Evolutionary conservation across 37 sponge, comb jelly and placozoan species (phyloP).

Genomic region (Haliclona indistincta): DNA sequence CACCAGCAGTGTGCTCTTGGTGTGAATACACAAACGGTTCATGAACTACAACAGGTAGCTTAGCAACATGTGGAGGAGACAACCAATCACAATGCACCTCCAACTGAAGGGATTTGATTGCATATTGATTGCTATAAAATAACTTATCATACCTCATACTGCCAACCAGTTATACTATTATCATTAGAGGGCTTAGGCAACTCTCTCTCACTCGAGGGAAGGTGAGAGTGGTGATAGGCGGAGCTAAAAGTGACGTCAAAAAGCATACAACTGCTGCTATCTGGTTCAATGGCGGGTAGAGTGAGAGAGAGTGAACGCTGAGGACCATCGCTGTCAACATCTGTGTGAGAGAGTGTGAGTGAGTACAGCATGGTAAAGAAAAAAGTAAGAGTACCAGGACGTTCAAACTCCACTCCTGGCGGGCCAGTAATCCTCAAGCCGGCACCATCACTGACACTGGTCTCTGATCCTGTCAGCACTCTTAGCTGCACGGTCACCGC

Average conservation of each 20-base stretch:
- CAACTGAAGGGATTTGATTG: too few relatives aligned
- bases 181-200: neutral
- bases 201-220: neutral
- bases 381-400: too few relatives aligned
- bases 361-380: too few relatives aligned
- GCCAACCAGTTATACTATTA: neutral
- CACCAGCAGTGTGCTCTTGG: slow-evolving; percentile 35
- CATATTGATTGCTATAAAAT: too few relatives aligned
- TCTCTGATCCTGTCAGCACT: too few relatives aligned
- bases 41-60: slow-evolving; percentile 16
- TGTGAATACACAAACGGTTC: slow-evolving; percentile 22
- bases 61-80: slow-evolving; percentile 33
- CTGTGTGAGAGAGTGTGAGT: too few relatives aligned
- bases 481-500: too few relatives aligned
- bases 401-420: too few relatives aligned
- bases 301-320: neutral
- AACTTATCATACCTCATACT: too few relatives aligned
- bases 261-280: neutral
- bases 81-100: slow-evolving; percentile 39
- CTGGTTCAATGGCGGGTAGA: neutral
- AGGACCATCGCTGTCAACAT: too few relatives aligned
- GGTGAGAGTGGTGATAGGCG: neutral
- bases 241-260: slow-evolving; percentile 16
- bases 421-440: too few relatives aligned
- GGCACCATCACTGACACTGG: too few relatives aligned